Evolutionary conservation across 1,140 invertebrate species (phyloP), one percentile per base, ranked within the genome.

Genomic region (Nymphalis io): DNA sequence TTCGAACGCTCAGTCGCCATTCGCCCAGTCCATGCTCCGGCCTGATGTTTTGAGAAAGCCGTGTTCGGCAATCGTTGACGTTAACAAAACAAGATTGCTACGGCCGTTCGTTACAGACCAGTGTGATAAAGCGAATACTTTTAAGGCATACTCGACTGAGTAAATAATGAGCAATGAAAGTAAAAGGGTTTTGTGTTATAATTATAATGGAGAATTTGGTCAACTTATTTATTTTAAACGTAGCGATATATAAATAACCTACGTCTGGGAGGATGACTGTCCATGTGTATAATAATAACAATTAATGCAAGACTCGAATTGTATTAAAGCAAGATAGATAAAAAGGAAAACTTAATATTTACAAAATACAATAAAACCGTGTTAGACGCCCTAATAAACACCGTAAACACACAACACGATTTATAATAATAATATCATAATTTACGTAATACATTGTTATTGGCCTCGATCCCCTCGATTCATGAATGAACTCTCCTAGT

Each of bases 21-120:
- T 86, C 80, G 83, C 79, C 82, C 83, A 80, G 83, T 84, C 83
- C 75, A 76, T 58, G 70, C 70, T 70, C 64, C 70, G 79, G 74
- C 72, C 71, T 76, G 79, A 85, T 88, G 83, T 89, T 89, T 87
- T 87, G 85, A 90, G 87, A 91, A 90, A 90, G 89, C 87, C 83
- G 80, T 81, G 84, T 87, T 88, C 80, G 80, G 79, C 83, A 81
- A 86, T 83, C 80, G 84, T 66, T 79, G 76, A 82, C 80, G 84
- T 80, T 85, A 87, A 88, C 83, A 82, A 85, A 90, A 90, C 82
- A 87, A 73, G 79, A 86, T 82, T 77, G 76, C 78, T 76, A 82
- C 83, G 81, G 81, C 79, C 68, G 65, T 82, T 83, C 81, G 72
- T 74, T 78, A 70, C 75, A 73, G 75, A 60, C 71, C 57, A 59